phyloP scores from a whole-genome alignment of 2,888 invertebrate species.

The Phyllotreta striolata region DNA sequence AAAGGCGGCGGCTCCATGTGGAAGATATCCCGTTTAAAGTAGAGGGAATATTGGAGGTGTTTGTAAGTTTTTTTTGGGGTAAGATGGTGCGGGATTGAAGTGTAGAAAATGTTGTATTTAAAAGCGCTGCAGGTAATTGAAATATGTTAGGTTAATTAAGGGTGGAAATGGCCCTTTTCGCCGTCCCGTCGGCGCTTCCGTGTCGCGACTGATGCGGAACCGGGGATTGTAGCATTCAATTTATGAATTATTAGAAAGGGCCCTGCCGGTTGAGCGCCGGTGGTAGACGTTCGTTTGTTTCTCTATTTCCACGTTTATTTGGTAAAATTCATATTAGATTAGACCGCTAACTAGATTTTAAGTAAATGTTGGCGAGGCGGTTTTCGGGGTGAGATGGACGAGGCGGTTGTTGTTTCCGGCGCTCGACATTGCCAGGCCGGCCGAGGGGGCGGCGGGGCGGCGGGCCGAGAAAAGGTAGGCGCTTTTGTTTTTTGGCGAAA shows the following conservation, averaged over 20 bases:
- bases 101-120: too few relatives aligned
- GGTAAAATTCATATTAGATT: slow-evolving; percentile 60
- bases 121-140: too few relatives aligned
- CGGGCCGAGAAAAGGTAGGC: slow-evolving; percentile 23
- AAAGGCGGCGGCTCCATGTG: not conserved
- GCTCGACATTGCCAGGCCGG: too few relatives aligned
- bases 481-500: slow-evolving; percentile 31
- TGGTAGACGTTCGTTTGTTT: slow-evolving; percentile 46
- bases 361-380: slow-evolving; percentile 47
- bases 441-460: slow-evolving; percentile 33
- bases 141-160: too few relatives aligned
- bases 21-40: not conserved
- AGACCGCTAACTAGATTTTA: slow-evolving; percentile 54
- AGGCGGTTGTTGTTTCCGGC: slow-evolving; percentile 40
- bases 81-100: too few relatives aligned
- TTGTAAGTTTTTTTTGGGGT: too few relatives aligned
- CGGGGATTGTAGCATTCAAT: slow-evolving; percentile 63
- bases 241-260: slow-evolving; percentile 61
- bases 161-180: slow-evolving; percentile 1
- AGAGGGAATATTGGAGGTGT: too few relatives aligned
- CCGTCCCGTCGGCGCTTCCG: slow-evolving; percentile 40
- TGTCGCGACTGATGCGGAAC: slow-evolving; percentile 57
- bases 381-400: slow-evolving; percentile 27
- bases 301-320: slow-evolving; percentile 51
- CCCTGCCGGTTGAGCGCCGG: slow-evolving; percentile 44